Base-by-base conservation (phyloP, 2,888 invertebrate genomes). In the Argyresthia goedartella region DNA sequence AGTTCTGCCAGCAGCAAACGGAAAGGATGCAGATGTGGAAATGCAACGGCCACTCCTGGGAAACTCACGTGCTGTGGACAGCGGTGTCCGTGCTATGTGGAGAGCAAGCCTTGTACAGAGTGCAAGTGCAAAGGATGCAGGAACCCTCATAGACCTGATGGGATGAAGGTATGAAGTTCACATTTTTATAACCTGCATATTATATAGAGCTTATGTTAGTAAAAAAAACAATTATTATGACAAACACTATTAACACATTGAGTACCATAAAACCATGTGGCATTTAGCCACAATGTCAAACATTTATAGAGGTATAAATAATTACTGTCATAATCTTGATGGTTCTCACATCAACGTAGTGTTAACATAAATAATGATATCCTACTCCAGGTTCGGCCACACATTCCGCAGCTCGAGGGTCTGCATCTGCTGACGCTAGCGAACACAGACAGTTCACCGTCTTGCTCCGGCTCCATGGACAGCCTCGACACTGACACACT, bases 1-100 rank as follows among this genome's bases (percentile, higher is more conserved):
- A 81, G 70, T 61, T 81, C 81, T 48, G 75, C 78, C 45, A 74
- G 75, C 53, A 76, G 78, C 57, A 89, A 91, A 64, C 88, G 92
- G 61, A 90, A 91, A 78, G 95, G 95, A 11, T 97, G 97, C 71
- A 89, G 96, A 55, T 97, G 97, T 84, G 97, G 97, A 4, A 95
- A 95, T 77, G 95, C 96, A 0, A 95, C 96, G 0, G 91, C 94
- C 1, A 93, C 93, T 14, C 96, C 96, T 0, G 96, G 96, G 4
- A 96, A 95, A 72, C 78, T 96, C 45, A 97, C 97, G 0, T 98
- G 97, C 69, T 96, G 97, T 67, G 97, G 97, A 0, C 96, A 96
- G 71, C 87, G 97, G 56, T 98, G 97, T 81, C 96, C 96, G 0
- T 98, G 97, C 77, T 98, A 97, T 76, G 95, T 95, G 4, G 94